A percentile compares a stretch with the other conserved stretches of the same genome.
These are phyloP conservation scores for Tachuris rubrigastra DNA, from an alignment of 2,113 vertebrate species.

Conservation along the genomic window DNA sequence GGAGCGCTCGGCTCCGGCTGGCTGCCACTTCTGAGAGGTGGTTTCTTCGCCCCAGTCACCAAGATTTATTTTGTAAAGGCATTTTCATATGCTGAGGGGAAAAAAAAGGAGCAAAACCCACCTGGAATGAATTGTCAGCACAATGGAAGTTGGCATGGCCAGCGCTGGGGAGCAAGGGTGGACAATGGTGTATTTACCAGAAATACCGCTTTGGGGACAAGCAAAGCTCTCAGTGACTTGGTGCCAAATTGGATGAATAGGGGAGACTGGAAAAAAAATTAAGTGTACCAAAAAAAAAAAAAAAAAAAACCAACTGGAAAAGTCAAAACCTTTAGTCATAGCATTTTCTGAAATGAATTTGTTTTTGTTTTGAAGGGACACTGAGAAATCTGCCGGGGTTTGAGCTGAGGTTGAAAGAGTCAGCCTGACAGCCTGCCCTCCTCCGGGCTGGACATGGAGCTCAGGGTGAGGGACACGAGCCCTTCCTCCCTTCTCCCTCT, in stretches of 20 bases:
- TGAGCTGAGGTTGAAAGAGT: not conserved
- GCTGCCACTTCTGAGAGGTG: not conserved
- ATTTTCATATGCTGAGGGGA: not conserved
- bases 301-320: not conserved
- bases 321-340: constrained; percentile 29
- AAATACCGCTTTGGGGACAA: constrained; percentile 37
- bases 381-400: not conserved
- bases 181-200: constrained; percentile 48
- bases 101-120: not conserved
- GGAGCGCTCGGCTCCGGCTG: not conserved
- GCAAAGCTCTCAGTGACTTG: not conserved
- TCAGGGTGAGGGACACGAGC: fast-evolving
- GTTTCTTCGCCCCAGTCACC: not conserved
- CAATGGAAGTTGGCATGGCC: constrained; percentile 50
- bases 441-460: not conserved
- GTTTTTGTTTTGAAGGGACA: constrained; percentile 6
- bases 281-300: fast-evolving
- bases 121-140: constrained; percentile 53
- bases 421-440: not conserved
- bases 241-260: constrained; percentile 38
- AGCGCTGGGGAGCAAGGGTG: constrained; percentile 15
- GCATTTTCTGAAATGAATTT: not conserved
- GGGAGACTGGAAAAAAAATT: constrained; percentile 6
- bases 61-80: constrained; percentile 7
- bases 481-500: not conserved